Evolutionary conservation across 2,113 vertebrate species (phyloP), one percentile per base, ranked within the genome.

Genomic region (Atractosteus spatula): DNA sequence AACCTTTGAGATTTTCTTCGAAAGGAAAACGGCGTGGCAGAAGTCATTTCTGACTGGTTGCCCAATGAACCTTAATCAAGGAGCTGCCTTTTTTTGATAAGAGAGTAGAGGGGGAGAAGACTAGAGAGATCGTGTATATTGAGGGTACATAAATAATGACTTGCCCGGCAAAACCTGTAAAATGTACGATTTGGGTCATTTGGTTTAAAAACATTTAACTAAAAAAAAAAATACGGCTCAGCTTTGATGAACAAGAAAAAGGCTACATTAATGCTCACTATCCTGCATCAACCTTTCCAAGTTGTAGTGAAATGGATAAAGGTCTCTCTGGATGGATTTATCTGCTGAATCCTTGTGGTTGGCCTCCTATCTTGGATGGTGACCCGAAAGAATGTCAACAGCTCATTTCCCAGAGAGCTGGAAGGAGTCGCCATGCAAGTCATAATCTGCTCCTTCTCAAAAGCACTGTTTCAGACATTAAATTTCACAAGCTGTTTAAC

Each of bases 321-420:
- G 86, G 89, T 90, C 88, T 94, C 90, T 87, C 85, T 81, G 91
- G 90, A 92, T 87, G 88, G 90, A 84, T 93, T 93, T 94, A 94
- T 93, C 91, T 91, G 81, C 87, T 93, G 92, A 94, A 92, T 93
- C 93, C 94, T 93, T 91, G 91, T 87, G 88, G 90, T 80, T 92
- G 91, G 91, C 90, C 85, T 89, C 82, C 89, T 92, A 92, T 94
- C 93, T 89, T 42, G 71, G 88, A 94, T 90, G 90, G 93, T 93
- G 91, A 95, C 91, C 92, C 90, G 91, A 90, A 94, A 95, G 93
- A 94, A 94, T 95, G 94, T 95, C 94, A 95, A 94, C 93, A 94
- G 93, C 91, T 94, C 92, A 93, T 95, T 95, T 93, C 90, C 91
- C 92, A 87, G 87, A 87, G 85, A 90, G 88, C 89, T 87, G 86